Evolutionary conservation across 1,140 invertebrate species (phyloP).

Genomic region (Neotoxoptera formosana): DNA sequence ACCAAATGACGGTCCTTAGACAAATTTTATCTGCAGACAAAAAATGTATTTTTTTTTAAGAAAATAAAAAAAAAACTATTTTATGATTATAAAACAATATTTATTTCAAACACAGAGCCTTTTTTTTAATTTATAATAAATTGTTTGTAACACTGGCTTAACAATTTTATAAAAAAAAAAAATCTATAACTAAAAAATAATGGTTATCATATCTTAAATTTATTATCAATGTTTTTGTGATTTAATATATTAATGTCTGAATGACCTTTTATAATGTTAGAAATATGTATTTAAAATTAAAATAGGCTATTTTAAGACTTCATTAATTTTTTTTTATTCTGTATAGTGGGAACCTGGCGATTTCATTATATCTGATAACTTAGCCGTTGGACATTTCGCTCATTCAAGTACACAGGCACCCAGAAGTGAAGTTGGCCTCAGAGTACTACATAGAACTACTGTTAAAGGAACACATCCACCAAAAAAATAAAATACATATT

Average conservation of each 20-base stretch:
- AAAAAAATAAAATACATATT: constrained; percentile 60
- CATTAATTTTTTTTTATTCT: constrained; percentile 52
- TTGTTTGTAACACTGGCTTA: neutral
- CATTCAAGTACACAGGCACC: constrained; percentile 65
- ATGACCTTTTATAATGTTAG: neutral
- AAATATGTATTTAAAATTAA: no score
- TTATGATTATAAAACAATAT: neutral
- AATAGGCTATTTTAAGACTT: no score
- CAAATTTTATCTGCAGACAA: no score
- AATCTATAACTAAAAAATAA: no score
- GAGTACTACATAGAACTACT: constrained; percentile 66
- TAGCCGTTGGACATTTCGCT: constrained; percentile 66
- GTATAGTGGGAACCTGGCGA: constrained; percentile 67
- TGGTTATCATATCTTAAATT: no score
- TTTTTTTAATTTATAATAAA: neutral
- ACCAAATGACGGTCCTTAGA: no score
- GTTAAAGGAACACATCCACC: constrained; percentile 64
- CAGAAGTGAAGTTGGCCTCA: constrained; percentile 64
- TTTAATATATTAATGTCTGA: neutral
- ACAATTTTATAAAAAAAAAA: neutral
- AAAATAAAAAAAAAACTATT: neutral
- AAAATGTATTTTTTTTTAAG: neutral
- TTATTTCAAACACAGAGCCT: neutral
- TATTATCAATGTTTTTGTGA: no score
- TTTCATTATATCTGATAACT: constrained; percentile 67